Conservation (phyloP, 2,113 vertebrate species). For the Phyllostomus hastatus region DNA sequence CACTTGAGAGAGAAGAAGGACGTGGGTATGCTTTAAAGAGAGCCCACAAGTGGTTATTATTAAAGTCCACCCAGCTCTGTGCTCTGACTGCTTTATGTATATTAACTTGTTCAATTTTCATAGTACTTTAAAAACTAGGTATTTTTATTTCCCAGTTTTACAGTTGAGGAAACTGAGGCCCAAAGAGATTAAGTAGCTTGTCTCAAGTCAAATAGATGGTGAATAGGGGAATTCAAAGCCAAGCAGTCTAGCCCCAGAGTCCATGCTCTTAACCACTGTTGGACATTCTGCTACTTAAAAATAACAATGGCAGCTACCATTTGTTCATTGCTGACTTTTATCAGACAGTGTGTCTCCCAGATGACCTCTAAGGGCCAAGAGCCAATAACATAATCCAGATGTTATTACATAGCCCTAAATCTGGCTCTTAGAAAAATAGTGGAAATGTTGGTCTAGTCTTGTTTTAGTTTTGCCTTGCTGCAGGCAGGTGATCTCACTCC, state of each 20-base stretch:
- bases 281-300: slow-evolving; percentile 49
- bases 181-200: slow-evolving; percentile 4
- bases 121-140: neutral
- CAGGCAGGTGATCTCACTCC: slow-evolving; percentile 31
- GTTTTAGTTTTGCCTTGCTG: neutral
- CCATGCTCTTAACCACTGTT: neutral
- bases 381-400: slow-evolving; percentile 61
- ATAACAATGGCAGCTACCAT: slow-evolving; percentile 41
- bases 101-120: slow-evolving; percentile 2
- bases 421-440: slow-evolving; percentile 53
- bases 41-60: neutral
- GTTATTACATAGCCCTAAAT: slow-evolving; percentile 63
- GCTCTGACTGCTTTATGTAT: neutral
- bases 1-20: no score
- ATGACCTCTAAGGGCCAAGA: slow-evolving; percentile 39
- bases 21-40: no score
- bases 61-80: neutral
- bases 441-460: slow-evolving; percentile 21
- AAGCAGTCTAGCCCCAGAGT: neutral
- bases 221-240: slow-evolving; percentile 3
- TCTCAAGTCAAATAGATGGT: neutral
- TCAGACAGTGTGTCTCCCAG: slow-evolving; percentile 33
- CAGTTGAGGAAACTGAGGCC: neutral
- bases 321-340: slow-evolving; percentile 50
- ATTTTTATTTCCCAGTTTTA: neutral